Conservation (phyloP, 2,888 invertebrate genomes). For the Drosophila siamana region DNA sequence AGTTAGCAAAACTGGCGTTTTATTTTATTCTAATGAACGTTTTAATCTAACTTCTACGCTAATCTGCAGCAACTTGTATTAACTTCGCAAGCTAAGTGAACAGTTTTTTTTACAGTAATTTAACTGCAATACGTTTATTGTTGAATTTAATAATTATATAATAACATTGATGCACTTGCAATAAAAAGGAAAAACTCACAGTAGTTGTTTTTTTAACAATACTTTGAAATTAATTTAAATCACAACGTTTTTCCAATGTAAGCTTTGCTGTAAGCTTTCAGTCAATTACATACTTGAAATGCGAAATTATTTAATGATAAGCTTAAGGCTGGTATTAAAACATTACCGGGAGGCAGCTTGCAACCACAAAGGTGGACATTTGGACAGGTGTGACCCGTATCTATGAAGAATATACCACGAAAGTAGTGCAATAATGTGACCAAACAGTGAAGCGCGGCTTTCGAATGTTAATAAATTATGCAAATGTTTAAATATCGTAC, state of each 20-base stretch:
- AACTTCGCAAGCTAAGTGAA: neutral
- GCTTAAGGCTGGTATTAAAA: neutral
- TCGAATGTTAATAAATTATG: constrained; percentile 20
- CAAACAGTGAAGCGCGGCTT: constrained; percentile 1
- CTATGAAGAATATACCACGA: neutral
- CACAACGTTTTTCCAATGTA: neutral
- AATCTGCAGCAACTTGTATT: too few relatives aligned
- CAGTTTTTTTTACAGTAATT: too few relatives aligned
- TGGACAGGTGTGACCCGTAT: constrained; percentile 8
- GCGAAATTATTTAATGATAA: constrained; percentile 1
- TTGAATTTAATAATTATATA: neutral
- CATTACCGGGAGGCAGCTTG: neutral
- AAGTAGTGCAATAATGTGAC: neutral
- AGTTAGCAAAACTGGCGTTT: too few relatives aligned
- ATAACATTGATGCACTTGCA: neutral
- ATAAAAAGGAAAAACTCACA: neutral
- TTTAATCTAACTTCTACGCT: too few relatives aligned
- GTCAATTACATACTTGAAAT: neutral
- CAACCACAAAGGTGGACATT: neutral
- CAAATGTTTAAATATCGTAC: constrained; percentile 10
- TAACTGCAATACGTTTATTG: neutral
- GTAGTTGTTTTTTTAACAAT: neutral
- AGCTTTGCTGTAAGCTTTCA: neutral
- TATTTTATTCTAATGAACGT: too few relatives aligned
- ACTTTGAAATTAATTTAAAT: neutral